Base-by-base conservation (phyloP, 1,140 invertebrate genomes). In the Drosophila guanche region DNA sequence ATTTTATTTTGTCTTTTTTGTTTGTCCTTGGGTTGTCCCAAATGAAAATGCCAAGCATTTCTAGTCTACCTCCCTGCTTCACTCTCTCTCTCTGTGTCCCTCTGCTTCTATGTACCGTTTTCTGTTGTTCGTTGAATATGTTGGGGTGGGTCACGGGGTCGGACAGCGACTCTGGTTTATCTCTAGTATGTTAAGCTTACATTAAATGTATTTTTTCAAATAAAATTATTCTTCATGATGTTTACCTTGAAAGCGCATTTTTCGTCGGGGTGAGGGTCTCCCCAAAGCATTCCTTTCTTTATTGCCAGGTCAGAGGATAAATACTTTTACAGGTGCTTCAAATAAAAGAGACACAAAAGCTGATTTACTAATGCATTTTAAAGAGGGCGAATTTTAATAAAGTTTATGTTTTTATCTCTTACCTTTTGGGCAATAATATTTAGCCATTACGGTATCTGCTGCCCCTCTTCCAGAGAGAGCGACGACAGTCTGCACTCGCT, bases 11-110 rank as follows among this genome's bases (percentile, higher is more conserved):
- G 16, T 20, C 16, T 20, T 8, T 10, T 46, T 12, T 37, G 1
- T 4, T 29, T 29, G 16, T 37, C 4, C 22, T 46, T 8, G 62
- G 41, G 45, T 53, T 86, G 77, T 70, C 81, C 81, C 56, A 53
- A 60, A 61, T 57, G 51, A 65, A 58, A 86, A 85, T 85, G 81
- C 81, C 72, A 63, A 85, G 81, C 81, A 85, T 85, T 76, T 54
- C 27, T 29, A 47, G 41, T 41, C 20, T 5, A 12, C 33, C 50
- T 41, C 23, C 23, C 29, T 10, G 10, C 3, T 5, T 22, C 4
- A 8, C 40, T 14, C 5, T 27, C 6, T 56, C 23, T 27, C 14
- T 8, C 0, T 0, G 20, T 6, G 4, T 14, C 14, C 8, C 1
- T 37, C 10, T 37, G 16, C 1, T 20, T 20, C 16, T 20, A 50